These are phyloP conservation scores for Graptemys geographica DNA, from an alignment of 2,797 vertebrate genomes.

Conservation along the genomic window DNA sequence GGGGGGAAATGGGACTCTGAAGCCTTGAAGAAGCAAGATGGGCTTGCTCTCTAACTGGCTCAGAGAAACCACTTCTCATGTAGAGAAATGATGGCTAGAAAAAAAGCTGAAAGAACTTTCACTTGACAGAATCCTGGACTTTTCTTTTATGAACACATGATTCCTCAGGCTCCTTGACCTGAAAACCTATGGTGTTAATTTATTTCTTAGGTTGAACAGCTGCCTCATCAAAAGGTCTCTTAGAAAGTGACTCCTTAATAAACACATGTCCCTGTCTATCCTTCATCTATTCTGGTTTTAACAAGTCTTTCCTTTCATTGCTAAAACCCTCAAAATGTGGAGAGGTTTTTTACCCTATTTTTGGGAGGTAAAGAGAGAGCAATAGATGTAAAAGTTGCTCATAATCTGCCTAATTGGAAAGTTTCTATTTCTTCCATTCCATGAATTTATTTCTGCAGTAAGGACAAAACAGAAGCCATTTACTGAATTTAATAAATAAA, in stretches of 20 bases:
- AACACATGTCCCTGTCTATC: not conserved
- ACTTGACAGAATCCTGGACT: not conserved
- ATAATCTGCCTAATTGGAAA: not conserved
- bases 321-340: not conserved
- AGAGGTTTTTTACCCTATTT: not conserved
- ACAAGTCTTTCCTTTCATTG: not conserved
- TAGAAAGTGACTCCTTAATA: not conserved
- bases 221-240: not conserved
- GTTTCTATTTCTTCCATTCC: not conserved
- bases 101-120: not conserved
- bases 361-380: not conserved
- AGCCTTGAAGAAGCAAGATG: not conserved
- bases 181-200: not conserved
- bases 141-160: not conserved
- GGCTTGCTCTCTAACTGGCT: not conserved
- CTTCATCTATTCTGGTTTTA: not conserved
- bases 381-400: not conserved
- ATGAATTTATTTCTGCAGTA: not conserved
- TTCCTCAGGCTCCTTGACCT: not conserved
- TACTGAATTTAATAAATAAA: not conserved
- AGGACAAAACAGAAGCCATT: not conserved
- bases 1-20: not conserved
- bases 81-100: not conserved
- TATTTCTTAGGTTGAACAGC: slow-evolving; percentile 13
- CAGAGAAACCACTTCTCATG: not conserved